Evolutionary conservation across 2,113 vertebrate species (phyloP).

Genomic region (Rattus norvegicus): GRCr8 NC_086033.1:36273501-36274000

Average conservation of each 20-base stretch:
- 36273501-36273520: background rate
- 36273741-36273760: background rate
- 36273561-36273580: background rate
- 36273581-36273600: background rate
- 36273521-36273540: background rate
- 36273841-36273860: background rate
- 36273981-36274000: background rate
- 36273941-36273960: background rate
- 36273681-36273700: background rate
- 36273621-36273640: background rate
- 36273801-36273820: background rate
- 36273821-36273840: background rate
- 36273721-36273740: background rate
- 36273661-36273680: background rate
- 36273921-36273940: no score
- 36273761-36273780: background rate
- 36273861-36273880: background rate
- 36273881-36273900: background rate
- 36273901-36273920: background rate
- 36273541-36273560: background rate
- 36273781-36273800: background rate
- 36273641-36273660: background rate
- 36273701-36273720: background rate
- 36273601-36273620: no score
- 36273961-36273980: background rate